phyloP scores from a whole-genome alignment of 92 coral and sea anemone genomes.

The Parazoanthus darwini region DNA sequence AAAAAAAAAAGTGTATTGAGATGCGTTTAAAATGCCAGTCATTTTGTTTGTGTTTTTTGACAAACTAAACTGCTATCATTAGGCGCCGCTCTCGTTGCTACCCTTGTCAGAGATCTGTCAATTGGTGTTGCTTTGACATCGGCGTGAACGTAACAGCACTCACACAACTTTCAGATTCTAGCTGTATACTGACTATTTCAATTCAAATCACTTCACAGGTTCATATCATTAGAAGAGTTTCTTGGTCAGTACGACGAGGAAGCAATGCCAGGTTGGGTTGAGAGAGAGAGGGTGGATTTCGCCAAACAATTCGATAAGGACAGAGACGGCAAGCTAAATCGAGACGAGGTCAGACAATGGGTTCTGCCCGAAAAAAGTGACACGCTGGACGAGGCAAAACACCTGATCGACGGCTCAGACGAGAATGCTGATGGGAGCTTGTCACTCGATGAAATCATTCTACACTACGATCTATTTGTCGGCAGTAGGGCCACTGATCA shows the following conservation, averaged over 20 bases:
- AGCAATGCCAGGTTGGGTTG: slow-evolving; percentile 91
- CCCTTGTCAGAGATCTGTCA: too few species aligned
- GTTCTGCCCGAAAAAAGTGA: slow-evolving; percentile 88
- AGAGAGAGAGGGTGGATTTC: slow-evolving; percentile 80
- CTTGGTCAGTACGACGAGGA: slow-evolving; percentile 90
- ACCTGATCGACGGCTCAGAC: slow-evolving; percentile 94
- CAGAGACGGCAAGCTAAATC: slow-evolving; percentile 90
- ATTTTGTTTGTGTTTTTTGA: too few species aligned
- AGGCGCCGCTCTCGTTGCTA: too few species aligned
- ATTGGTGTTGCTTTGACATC: too few species aligned
- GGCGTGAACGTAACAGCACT: too few species aligned
- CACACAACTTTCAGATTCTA: too few species aligned
- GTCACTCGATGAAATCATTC: slow-evolving; percentile 85
- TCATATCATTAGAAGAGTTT: slow-evolving; percentile 82
- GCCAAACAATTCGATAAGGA: slow-evolving; percentile 83
- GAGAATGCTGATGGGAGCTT: slow-evolving; percentile 90
- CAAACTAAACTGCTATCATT: too few species aligned
- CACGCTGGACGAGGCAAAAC: slow-evolving; percentile 88
- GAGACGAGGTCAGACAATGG: slow-evolving; percentile 91
- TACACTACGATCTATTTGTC: slow-evolving; percentile 94
- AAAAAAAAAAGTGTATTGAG: too few species aligned
- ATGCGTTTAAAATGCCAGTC: too few species aligned
- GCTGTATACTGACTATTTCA: not conserved
- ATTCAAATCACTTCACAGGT: slow-evolving; percentile 39
- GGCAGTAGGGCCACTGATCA: slow-evolving; percentile 98